Evolutionary conservation across 2,888 invertebrate genomes (phyloP).

Genomic region (Apeira syringaria): DNA sequence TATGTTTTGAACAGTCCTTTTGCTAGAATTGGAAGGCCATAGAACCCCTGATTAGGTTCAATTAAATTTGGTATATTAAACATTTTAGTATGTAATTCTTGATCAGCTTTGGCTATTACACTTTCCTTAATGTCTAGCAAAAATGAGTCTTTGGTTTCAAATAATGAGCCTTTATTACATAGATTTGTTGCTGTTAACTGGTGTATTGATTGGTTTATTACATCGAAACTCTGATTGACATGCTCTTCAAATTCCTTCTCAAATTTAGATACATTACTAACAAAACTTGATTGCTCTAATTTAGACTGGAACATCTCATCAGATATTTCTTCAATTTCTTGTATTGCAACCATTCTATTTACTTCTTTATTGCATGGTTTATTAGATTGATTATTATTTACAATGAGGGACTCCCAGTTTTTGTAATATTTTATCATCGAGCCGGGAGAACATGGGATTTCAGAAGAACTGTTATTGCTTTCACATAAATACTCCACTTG

Average conservation of each 20-base stretch:
- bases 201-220: slow-evolving; percentile 79
- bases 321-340: slow-evolving; percentile 52
- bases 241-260: slow-evolving; percentile 34
- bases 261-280: slow-evolving; percentile 27
- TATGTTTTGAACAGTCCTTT: slow-evolving; percentile 88
- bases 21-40: slow-evolving; percentile 90
- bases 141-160: slow-evolving; percentile 73
- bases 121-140: slow-evolving; percentile 65
- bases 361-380: slow-evolving; percentile 25
- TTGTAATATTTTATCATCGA: slow-evolving; percentile 39
- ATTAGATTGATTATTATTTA: slow-evolving; percentile 37
- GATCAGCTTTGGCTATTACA: slow-evolving; percentile 39
- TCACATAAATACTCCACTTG: slow-evolving; percentile 69
- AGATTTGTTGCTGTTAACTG: slow-evolving; percentile 53
- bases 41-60: slow-evolving; percentile 77
- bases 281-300: slow-evolving; percentile 48
- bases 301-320: slow-evolving; percentile 65
- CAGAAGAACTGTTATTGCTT: slow-evolving; percentile 47
- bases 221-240: slow-evolving; percentile 73
- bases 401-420: slow-evolving; percentile 54
- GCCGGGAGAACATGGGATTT: slow-evolving; percentile 55
- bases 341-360: slow-evolving; percentile 25
- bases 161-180: slow-evolving; percentile 45
- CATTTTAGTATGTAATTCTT: slow-evolving; percentile 13
- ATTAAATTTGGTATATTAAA: slow-evolving; percentile 16